phyloP scores from a whole-genome alignment of 2,797 vertebrate species.

The Bovichtus diacanthus region DNA sequence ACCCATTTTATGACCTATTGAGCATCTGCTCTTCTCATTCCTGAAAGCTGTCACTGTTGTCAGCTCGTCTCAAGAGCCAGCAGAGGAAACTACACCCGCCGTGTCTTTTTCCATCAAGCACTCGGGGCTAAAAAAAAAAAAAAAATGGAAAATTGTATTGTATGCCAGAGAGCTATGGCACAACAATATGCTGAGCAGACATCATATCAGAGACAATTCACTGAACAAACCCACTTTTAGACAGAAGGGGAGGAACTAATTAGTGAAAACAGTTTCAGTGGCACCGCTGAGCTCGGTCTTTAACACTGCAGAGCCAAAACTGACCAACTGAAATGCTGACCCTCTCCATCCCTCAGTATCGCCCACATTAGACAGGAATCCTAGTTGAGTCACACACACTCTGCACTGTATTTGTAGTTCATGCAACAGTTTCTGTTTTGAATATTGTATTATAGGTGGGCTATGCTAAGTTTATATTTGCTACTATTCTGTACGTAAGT shows the following conservation, averaged over 20 bases:
- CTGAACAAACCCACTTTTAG: background rate
- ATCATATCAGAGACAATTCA: background rate
- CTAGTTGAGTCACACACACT: background rate
- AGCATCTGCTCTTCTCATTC: constrained; percentile 43
- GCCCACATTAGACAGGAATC: background rate
- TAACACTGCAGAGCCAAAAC: constrained; percentile 18
- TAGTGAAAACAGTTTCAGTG: constrained; percentile 32
- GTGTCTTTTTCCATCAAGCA: constrained; percentile 7
- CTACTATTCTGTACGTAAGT: background rate
- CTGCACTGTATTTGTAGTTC: background rate
- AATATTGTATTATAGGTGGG: background rate
- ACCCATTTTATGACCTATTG: constrained; percentile 25
- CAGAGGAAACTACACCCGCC: background rate
- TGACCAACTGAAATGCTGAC: constrained; percentile 16
- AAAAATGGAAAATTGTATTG: constrained; percentile 2
- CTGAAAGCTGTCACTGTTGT: constrained; percentile 34
- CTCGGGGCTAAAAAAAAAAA: no score
- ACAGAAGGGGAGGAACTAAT: constrained; percentile 25
- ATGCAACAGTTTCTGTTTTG: background rate
- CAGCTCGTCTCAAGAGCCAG: constrained; percentile 18
- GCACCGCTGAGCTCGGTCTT: constrained; percentile 35
- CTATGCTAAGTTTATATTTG: rapidly evolving
- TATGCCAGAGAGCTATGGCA: background rate
- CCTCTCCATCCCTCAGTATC: constrained; percentile 44
- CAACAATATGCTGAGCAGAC: background rate